phyloP scores from a whole-genome alignment of 2,797 vertebrate species.

The Mallotus villosus region DNA sequence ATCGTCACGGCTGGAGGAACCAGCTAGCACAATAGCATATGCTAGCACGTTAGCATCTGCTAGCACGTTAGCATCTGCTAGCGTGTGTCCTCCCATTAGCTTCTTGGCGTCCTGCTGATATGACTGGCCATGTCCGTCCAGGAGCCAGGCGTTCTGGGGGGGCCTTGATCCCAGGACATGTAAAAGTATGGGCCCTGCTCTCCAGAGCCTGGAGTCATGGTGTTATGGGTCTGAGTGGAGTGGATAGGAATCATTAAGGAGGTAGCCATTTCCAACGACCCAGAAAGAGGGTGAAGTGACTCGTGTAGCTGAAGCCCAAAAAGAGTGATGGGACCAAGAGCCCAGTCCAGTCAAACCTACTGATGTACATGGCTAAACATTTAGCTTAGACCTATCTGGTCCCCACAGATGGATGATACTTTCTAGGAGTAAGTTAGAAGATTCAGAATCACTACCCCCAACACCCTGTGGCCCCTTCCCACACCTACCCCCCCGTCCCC shows the following conservation, averaged over 20 bases:
- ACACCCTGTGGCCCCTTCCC: conserved; percentile 8
- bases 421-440: background rate
- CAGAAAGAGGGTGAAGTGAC: background rate
- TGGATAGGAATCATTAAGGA: background rate
- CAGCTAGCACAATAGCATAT: background rate
- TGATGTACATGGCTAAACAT: background rate
- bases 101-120: conserved; percentile 19
- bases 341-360: background rate
- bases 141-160: background rate
- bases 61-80: background rate
- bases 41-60: background rate
- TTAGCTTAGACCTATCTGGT: background rate
- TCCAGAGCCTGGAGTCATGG: background rate
- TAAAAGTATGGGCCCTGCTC: background rate
- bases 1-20: too few relatives aligned
- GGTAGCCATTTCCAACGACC: background rate
- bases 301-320: too few relatives aligned
- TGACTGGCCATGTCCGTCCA: background rate
- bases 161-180: background rate
- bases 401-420: background rate
- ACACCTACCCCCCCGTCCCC: background rate
- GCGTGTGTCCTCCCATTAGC: background rate
- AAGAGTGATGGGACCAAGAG: background rate
- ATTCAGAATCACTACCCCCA: background rate
- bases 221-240: background rate